Evolutionary conservation across 2,113 vertebrate species (phyloP), one percentile per base, ranked within the genome.

Genomic region (Ceyx cyanopectus): DNA sequence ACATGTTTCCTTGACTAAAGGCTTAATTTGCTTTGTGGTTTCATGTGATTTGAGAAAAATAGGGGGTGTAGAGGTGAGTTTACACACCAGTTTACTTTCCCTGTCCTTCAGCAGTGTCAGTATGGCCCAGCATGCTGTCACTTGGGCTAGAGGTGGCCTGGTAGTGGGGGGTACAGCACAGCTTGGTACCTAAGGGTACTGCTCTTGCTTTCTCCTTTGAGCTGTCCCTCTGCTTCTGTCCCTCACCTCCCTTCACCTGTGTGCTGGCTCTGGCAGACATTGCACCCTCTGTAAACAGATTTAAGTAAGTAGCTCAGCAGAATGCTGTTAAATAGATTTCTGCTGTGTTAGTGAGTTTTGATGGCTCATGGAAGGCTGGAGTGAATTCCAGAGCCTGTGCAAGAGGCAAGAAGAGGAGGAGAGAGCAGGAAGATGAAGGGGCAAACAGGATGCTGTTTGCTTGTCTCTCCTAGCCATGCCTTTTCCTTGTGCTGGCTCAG

Each of bases 31-130:
- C 63, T 51, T 60, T 80, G 69, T 53, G 85, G 75, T 91, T 95
- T 74, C 27, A 10, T 48, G 32, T 90, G 87, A 94, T 87, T 95
- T 74, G 75, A 87, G 43, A 85, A 94, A 96, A 91, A 74, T 54
- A 93, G 20, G 50, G 50, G 51, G 41, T 90, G 26, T 78, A 24
- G 54, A 81, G 30, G 40, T 32, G 66, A 76, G 93, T 85, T 91
- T 83, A 73, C 40, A 58, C 6, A 1, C 78, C 75, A 74, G 12
- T 91, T 92, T 82, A 93, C 93, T 94, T 95, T 91, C 81, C 63
- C 81, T 9, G 1, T 91, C 50, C 58, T 51, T 63, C 27, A 51
- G 60, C 51, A 81, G 77, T 90, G 66, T 90, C 41, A 79, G 30
- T 24, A 11, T 40, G 67, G 60, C 68, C 26, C 80, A 86, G 7